Evolutionary conservation across 2,797 vertebrate species (phyloP).

Genomic region (Serranus cabrilla): DNA sequence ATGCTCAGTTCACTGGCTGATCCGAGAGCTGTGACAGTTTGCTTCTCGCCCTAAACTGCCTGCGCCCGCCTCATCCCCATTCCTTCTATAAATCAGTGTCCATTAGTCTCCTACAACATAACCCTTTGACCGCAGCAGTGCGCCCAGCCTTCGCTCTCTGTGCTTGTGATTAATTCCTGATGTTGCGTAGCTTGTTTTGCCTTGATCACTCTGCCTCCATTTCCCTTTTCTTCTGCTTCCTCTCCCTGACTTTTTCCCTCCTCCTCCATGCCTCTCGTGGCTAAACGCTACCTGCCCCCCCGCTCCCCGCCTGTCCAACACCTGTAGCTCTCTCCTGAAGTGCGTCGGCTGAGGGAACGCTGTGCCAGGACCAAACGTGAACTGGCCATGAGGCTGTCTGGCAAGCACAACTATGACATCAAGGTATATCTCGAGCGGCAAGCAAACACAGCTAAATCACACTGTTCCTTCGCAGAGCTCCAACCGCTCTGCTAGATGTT

Average conservation of each 20-base stretch:
- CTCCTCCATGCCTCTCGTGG: constrained; percentile 44
- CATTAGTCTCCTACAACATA: constrained; percentile 52
- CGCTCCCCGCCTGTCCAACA: constrained; percentile 48
- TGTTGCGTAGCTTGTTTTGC: constrained; percentile 71
- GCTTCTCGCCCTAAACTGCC: constrained; percentile 52
- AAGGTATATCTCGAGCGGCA: constrained; percentile 87
- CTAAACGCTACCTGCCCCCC: constrained; percentile 44
- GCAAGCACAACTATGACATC: constrained; percentile 92
- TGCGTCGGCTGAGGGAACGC: constrained; percentile 93
- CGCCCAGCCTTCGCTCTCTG: constrained; percentile 55
- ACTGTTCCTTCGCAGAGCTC: constrained; percentile 32
- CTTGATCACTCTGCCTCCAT: constrained; percentile 70
- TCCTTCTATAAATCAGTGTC: constrained; percentile 53
- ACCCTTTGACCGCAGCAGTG: constrained; percentile 54
- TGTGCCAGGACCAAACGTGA: constrained; percentile 95
- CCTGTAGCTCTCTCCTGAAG: constrained; percentile 93
- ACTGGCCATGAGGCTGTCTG: constrained; percentile 91
- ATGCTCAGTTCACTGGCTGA: constrained; percentile 37
- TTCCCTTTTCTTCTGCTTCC: constrained; percentile 48
- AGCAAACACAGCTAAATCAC: constrained; percentile 33
- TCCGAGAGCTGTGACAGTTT: constrained; percentile 43
- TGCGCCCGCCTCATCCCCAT: constrained; percentile 1
- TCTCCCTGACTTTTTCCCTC: constrained; percentile 32
- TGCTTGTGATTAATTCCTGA: constrained; percentile 73
- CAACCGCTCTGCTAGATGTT: constrained; percentile 41